phyloP scores from a whole-genome alignment of 2,888 invertebrate species.

The Congeria kusceri region DNA sequence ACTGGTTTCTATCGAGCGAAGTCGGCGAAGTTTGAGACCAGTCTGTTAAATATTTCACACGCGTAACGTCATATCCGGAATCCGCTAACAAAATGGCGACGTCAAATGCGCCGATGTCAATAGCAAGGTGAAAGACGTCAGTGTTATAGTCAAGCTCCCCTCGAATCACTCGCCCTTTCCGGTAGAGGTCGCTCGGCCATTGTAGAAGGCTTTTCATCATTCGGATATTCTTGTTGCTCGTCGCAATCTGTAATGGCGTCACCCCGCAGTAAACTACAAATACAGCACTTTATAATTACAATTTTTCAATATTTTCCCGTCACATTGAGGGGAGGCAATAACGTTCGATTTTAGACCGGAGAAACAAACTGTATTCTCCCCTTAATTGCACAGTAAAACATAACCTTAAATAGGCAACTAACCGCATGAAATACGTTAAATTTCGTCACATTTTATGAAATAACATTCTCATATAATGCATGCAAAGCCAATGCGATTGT shows the following conservation, averaged over 20 bases:
- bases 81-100: constrained; percentile 64
- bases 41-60: constrained; percentile 57
- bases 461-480: too few species aligned
- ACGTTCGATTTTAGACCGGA: too few species aligned
- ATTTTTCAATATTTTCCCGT: too few species aligned
- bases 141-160: constrained; percentile 66
- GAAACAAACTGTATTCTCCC: too few species aligned
- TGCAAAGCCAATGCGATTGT: too few species aligned
- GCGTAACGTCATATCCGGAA: constrained; percentile 68
- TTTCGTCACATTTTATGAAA: too few species aligned
- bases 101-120: constrained; percentile 70
- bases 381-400: too few species aligned
- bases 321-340: too few species aligned
- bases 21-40: constrained; percentile 53
- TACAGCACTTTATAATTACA: too few species aligned
- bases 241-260: constrained; percentile 72
- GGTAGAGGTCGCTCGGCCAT: constrained; percentile 68
- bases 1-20: constrained; percentile 41
- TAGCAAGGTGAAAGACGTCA: constrained; percentile 73
- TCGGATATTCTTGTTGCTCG: constrained; percentile 62
- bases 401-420: too few species aligned
- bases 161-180: constrained; percentile 66
- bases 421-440: too few species aligned
- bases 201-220: constrained; percentile 67
- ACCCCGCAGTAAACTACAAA: constrained; percentile 73